Conservation (phyloP, 1,140 invertebrate species). For the Varroa destructor region DNA sequence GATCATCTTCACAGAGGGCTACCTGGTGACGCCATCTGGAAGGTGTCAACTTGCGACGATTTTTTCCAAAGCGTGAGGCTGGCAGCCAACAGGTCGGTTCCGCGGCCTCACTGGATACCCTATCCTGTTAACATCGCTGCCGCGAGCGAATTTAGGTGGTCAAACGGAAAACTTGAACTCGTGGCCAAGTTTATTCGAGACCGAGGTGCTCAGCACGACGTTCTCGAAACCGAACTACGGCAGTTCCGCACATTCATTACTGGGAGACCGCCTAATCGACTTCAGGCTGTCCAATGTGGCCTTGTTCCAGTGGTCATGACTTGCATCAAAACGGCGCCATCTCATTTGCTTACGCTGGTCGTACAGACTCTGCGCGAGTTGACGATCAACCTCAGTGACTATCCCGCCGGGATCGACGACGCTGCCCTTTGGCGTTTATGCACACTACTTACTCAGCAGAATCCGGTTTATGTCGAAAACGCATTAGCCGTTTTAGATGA, state of each 20-base stretch:
- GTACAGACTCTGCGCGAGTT: background rate
- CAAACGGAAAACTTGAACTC: background rate
- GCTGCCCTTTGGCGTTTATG: background rate
- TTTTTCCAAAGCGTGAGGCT: too few species aligned
- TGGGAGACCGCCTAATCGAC: background rate
- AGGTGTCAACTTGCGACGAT: too few species aligned
- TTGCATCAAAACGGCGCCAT: background rate
- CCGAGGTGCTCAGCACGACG: background rate
- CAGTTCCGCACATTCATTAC: background rate
- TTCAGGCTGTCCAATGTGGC: constrained; percentile 12
- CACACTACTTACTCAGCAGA: background rate
- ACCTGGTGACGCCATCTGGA: too few species aligned
- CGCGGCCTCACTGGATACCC: too few species aligned
- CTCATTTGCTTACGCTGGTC: background rate
- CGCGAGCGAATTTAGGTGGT: too few species aligned
- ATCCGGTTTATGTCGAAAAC: background rate
- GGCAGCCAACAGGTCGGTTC: too few species aligned
- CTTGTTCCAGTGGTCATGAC: constrained; percentile 5
- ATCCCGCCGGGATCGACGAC: background rate
- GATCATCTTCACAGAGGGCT: too few species aligned
- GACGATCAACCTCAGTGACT: background rate
- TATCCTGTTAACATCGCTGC: too few species aligned
- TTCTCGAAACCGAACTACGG: background rate
- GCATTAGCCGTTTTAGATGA: background rate
- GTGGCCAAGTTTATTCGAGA: background rate